A percentile compares a stretch with the other conserved stretches of the same genome.
Conservation (phyloP, 2,113 vertebrate genomes). For the Chionis minor region DNA sequence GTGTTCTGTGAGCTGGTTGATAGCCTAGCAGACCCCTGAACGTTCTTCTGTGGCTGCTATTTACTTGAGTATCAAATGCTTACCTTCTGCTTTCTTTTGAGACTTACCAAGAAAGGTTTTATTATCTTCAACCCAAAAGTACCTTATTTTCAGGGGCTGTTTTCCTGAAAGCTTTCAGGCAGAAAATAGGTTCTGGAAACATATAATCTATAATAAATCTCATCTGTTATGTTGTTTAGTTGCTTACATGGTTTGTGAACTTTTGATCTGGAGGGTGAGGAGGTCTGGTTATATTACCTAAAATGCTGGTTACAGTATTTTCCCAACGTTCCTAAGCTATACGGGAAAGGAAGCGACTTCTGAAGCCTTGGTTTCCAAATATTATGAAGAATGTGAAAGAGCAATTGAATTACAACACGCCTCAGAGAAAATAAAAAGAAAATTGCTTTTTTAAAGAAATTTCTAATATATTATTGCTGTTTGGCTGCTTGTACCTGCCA, state of each 20-base stretch:
- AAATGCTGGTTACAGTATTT: not conserved
- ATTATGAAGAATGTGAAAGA: not conserved
- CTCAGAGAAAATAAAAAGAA: not conserved
- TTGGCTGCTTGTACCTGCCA: not conserved
- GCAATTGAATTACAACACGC: not conserved
- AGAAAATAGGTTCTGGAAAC: not conserved
- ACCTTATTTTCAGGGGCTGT: not conserved
- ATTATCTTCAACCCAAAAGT: not conserved
- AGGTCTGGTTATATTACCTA: not conserved
- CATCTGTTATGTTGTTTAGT: not conserved
- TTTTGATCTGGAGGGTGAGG: not conserved
- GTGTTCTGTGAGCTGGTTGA: not conserved
- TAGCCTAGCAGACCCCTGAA: not conserved
- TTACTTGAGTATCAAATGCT: not conserved
- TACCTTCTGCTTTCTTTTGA: not conserved
- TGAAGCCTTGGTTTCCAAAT: constrained; percentile 7
- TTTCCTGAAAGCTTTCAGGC: constrained; percentile 1
- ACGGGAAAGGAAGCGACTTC: not conserved
- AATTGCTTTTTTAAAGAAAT: constrained; percentile 1
- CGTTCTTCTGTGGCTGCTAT: not conserved
- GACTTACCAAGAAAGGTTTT: not conserved
- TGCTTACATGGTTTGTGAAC: not conserved
- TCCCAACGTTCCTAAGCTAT: not conserved
- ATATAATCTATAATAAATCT: not conserved
- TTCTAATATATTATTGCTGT: not conserved